Conservation (phyloP, 2,888 invertebrate species). For the Saturnia japonica region DNA sequence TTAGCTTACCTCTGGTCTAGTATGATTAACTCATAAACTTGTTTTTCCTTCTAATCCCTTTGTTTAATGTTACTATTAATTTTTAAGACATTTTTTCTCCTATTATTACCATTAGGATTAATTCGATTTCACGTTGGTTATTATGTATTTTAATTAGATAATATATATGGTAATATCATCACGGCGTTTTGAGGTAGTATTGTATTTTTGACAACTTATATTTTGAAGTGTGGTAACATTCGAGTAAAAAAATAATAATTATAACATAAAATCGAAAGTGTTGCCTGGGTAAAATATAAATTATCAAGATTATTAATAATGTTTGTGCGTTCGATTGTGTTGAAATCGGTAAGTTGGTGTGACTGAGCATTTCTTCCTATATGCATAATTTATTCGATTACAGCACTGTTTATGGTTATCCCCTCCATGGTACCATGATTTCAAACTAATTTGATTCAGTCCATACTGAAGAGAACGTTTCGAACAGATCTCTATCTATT, state of each 20-base stretch:
- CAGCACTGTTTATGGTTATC: neutral
- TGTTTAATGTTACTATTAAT: constrained; percentile 79
- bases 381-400: neutral
- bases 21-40: constrained; percentile 27
- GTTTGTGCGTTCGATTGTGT: neutral
- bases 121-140: constrained; percentile 66
- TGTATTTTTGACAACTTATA: constrained; percentile 14
- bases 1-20: constrained; percentile 39
- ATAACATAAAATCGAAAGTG: neutral
- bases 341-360: neutral
- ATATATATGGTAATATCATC: constrained; percentile 27
- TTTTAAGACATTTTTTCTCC: constrained; percentile 66
- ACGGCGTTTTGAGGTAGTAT: neutral
- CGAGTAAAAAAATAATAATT: neutral
- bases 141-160: constrained; percentile 58
- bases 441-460: neutral
- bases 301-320: neutral
- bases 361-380: constrained; percentile 36
- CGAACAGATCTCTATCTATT: constrained; percentile 61
- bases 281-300: constrained; percentile 9
- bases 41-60: constrained; percentile 61
- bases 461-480: constrained; percentile 11
- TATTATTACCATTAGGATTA: constrained; percentile 74
- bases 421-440: neutral
- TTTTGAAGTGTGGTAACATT: constrained; percentile 10